Evolutionary conservation across 2,113 vertebrate species (phyloP), one percentile per base, ranked within the genome.

Genomic region (Boulengeromyrus knoepffleri): DNA sequence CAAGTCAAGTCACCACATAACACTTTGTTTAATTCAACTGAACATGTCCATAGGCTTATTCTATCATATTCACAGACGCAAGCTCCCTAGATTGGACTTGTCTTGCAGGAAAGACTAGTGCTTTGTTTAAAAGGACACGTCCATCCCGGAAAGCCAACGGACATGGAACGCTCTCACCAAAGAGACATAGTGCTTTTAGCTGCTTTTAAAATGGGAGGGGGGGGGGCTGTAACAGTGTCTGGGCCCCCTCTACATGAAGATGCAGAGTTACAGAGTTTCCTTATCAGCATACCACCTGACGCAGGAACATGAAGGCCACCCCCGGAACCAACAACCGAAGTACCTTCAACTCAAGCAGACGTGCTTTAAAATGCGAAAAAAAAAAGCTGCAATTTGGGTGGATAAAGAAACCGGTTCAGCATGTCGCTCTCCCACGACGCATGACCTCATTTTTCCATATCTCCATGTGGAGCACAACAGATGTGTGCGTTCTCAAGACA

Each of bases 361-460:
- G n/a, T 9, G n/a, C 84, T 86, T 86, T 86, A 50, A 49, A 50
- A 50, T 86, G 46, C 45, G 0, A 45, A 42, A 85, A 45, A 45
- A 39, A 85, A 46, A 85, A 85, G 4, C 85, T 27, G 7, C 15
- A 31, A 6, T 87, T 31, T 21, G 27, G 74, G 36, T 15, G 47
- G 19, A 19, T 10, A 52, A 45, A 88, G 21, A 62, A 45, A 62
- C 56, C 53, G 39, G 87, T 88, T 66, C 56, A 58, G 52, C 53
- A 85, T 88, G 52, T 50, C 56, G 89, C 84, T 91, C 91, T 89
- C 94, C 93, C 93, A 94, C 91, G 90, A 93, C 88, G 87, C 50
- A 90, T 66, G 91, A 95, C 92, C 92, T 93, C 87, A 85, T 92
- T 70, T 86, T 92, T 92, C 94, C 91, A 92, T 92, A 89, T 90